Percentiles rank a stretch among this genome's conserved stretches.
Conservation (phyloP, 2,888 invertebrate species). For the Melieria omissa region DNA sequence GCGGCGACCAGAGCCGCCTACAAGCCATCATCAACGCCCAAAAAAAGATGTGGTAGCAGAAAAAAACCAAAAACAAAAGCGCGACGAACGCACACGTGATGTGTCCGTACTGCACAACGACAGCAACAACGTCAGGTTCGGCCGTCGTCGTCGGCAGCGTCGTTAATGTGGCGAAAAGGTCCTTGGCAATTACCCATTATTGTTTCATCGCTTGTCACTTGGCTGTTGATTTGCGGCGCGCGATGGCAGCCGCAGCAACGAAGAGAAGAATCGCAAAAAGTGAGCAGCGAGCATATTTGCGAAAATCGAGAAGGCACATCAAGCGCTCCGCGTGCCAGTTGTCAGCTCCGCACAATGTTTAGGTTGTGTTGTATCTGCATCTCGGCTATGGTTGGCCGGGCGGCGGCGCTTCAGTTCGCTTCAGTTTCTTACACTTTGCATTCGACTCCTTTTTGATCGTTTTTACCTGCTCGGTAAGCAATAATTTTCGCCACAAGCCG, state of each 20-base stretch:
- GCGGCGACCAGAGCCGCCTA: not conserved
- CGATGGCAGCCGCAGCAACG: conserved; percentile 16
- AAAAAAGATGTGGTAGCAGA: not conserved
- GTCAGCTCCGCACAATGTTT: conserved; percentile 6
- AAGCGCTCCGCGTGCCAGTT: not conserved
- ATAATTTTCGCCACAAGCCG: conserved; percentile 18
- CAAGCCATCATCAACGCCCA: not conserved
- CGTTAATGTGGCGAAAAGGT: conserved; percentile 16
- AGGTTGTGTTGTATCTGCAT: conserved; percentile 33
- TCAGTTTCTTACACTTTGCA: no score
- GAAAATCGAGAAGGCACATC: not conserved
- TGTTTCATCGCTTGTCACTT: conserved; percentile 36
- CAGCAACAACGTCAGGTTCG: not conserved
- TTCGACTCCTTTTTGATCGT: conserved; percentile 26
- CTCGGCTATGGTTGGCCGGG: not conserved
- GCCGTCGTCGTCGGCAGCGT: not conserved
- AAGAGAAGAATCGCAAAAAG: conserved; percentile 3
- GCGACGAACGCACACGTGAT: not conserved
- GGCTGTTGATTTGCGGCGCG: conserved; percentile 7
- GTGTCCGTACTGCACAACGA: conserved; percentile 1
- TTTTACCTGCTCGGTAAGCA: not conserved
- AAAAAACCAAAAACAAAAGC: not conserved
- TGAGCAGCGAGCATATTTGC: conserved; percentile 1
- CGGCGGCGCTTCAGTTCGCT: no score
- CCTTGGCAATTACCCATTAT: conserved; percentile 40